Base-by-base conservation (phyloP, 1,140 invertebrate species). In the Akabosia matsudoensis region DNA sequence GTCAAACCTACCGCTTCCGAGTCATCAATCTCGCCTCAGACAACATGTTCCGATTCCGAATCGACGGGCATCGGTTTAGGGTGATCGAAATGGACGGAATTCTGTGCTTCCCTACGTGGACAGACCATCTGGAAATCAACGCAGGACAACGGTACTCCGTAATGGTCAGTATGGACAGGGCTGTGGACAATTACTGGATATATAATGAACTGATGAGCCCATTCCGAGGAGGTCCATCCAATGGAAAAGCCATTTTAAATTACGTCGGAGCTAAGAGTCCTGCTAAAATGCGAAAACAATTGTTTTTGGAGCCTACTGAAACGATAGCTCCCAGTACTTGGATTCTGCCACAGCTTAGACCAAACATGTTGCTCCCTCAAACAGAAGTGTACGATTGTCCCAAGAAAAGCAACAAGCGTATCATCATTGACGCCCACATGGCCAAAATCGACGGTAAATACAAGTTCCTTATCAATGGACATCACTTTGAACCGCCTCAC, bases 121-220 rank as follows among this genome's bases (percentile, higher is more conserved):
- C 78, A 0, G 73, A 77, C 45, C 76, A 77, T 73, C 61, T 79
- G 34, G 51, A 79, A 73, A 33, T 79, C 1, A 79, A 79, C 33
- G 24, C 74, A 0, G 78, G 75, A 24, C 78, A 79, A 24, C 51
- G 78, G 0, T 79, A 79, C 54, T 74, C 70, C 28, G 74, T 61
- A 0, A 2, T 79, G 13, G 51, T 77, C 18, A 73, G n/a, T 3
- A 79, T 77, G 73, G 74, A 79, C 56, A 73, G 73, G 72, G 28
- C 75, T 0, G 33, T 75, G 24, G 76, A 51, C 30, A 79, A 79
- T 24, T 79, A 77, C 26, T 70, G 37, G 34, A 79, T 79, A 34
- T 14, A 16, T 3, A 74, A 22, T 1, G 67, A 75, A 75, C 75
- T 77, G 73, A 56, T 77, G 4, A 67, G 64, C 52, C 54, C 37